phyloP scores from a whole-genome alignment of 1,140 invertebrate genomes.

The Thalassaphorura encarpata region DNA sequence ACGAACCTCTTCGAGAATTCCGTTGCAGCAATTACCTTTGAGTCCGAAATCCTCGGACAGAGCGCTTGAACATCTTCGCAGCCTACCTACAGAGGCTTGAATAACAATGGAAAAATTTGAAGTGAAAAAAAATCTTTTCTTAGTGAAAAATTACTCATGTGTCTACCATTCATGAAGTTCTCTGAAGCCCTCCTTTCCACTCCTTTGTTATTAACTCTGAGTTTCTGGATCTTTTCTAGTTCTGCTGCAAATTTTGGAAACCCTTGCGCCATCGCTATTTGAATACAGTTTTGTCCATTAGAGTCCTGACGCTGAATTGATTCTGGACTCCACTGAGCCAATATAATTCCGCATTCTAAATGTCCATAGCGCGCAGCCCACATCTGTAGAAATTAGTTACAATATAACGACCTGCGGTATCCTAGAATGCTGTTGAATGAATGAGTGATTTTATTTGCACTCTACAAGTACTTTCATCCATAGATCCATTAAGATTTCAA shows the following conservation, averaged over 20 bases:
- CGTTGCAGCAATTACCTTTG: slow-evolving; percentile 25
- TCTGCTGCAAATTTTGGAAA: slow-evolving; percentile 30
- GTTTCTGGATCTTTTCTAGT: slow-evolving; percentile 29
- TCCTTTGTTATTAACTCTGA: neutral
- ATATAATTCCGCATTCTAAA: slow-evolving; percentile 32
- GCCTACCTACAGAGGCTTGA: slow-evolving; percentile 17
- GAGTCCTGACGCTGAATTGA: slow-evolving; percentile 23
- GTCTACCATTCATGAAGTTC: neutral
- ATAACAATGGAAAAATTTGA: neutral
- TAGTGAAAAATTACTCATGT: neutral
- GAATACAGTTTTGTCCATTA: slow-evolving; percentile 26
- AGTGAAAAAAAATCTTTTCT: too few species aligned
- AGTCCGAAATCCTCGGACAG: slow-evolving; percentile 30
- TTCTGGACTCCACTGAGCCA: slow-evolving; percentile 32
- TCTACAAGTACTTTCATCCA: too few species aligned
- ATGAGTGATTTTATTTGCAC: too few species aligned
- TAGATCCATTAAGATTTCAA: too few species aligned
- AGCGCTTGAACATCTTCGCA: slow-evolving; percentile 16
- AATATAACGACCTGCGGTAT: too few species aligned
- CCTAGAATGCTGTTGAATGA: too few species aligned
- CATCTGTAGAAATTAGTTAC: slow-evolving; percentile 21
- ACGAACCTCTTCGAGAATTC: neutral
- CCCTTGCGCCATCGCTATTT: slow-evolving; percentile 26
- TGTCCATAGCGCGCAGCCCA: slow-evolving; percentile 31
- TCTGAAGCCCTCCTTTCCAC: neutral